phyloP scores from a whole-genome alignment of 2,797 vertebrate species.

The Chaenodraco wilsoni region DNA sequence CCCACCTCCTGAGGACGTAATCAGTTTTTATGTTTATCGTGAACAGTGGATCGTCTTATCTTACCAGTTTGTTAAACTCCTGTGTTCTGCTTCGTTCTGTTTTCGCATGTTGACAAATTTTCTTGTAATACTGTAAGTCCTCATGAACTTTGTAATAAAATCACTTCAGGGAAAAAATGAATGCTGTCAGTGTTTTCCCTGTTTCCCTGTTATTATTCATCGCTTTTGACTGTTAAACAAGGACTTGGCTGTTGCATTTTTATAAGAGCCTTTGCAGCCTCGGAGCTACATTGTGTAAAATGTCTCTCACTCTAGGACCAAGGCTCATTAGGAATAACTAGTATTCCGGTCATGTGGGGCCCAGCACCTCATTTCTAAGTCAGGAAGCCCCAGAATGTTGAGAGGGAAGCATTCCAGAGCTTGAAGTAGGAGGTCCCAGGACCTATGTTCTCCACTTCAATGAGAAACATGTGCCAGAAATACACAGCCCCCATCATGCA shows the following conservation, averaged over 20 bases:
- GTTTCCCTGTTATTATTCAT: constrained; percentile 57
- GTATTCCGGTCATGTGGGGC: constrained; percentile 68
- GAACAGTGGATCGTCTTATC: constrained; percentile 88
- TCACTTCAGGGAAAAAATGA: constrained; percentile 85
- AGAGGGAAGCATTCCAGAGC: constrained; percentile 54
- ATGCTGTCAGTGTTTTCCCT: constrained; percentile 58
- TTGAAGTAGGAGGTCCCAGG: constrained; percentile 72
- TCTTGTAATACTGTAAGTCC: constrained; percentile 98
- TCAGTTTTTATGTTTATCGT: constrained; percentile 87
- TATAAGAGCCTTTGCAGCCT: constrained; percentile 62
- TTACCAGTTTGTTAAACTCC: constrained; percentile 91
- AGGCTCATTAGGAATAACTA: constrained; percentile 65
- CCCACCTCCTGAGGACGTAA: constrained; percentile 86
- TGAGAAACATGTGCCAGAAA: constrained; percentile 46
- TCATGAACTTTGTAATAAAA: constrained; percentile 99
- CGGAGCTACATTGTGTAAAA: constrained; percentile 62
- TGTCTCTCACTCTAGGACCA: constrained; percentile 54
- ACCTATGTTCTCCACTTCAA: constrained; percentile 65
- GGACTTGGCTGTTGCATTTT: constrained; percentile 58
- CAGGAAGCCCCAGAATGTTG: constrained; percentile 58
- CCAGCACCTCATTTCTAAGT: constrained; percentile 65
- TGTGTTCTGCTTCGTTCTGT: constrained; percentile 87
- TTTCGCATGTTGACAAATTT: constrained; percentile 92
- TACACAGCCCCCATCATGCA: constrained; percentile 47
- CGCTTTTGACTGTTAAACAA: constrained; percentile 63